Evolutionary conservation across 2,888 invertebrate genomes (phyloP), one percentile per base, ranked within the genome.

Genomic region (Temnothorax unifasciatus): DNA sequence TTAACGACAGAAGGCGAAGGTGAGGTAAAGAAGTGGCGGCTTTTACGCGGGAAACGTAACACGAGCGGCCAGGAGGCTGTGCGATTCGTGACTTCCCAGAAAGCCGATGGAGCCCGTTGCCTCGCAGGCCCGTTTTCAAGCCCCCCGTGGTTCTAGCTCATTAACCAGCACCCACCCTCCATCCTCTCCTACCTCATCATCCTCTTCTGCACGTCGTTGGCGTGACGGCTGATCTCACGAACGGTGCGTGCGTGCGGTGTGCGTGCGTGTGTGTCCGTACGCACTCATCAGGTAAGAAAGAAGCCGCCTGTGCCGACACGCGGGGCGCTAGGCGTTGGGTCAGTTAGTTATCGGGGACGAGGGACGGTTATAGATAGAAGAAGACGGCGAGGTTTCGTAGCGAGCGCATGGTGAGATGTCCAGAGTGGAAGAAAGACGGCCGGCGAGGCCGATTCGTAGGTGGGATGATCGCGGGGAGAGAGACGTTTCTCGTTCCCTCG

Each of bases 221-320:
- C 90, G 90, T 91, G 91, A 89, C 89, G 88, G 83, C 86, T 84
- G 82, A 84, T 68, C 88, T 84, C 85, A 86, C 86, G 68, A 82
- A 74, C 61, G 69, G 75, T 9, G 41, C n/a, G 85, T 86, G 87
- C 83, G 92, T 88, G 89, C 86, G 89, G 25, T 44, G 66, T n/a
- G 85, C 5, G 15, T 86, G 87, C 83, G 90, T 89, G 89, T 86
- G 89, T 86, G 88, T 88, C 50, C 73, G 84, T 87, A 89, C 88
- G 90, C 88, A 91, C 85, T 92, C 92, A 92, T 93, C 94, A 94
- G 94, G 94, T 94, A 95, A 94, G 93, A 94, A 94, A 94, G 93
- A 88, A 94, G 94, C 94, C 94, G 94, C 94, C 94, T 94, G 92
- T 91, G 92, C 93, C 94, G 93, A 95, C 94, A 95, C 94, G 94